Conservation (phyloP, 2,113 vertebrate genomes). For the Saccopteryx leptura region DNA sequence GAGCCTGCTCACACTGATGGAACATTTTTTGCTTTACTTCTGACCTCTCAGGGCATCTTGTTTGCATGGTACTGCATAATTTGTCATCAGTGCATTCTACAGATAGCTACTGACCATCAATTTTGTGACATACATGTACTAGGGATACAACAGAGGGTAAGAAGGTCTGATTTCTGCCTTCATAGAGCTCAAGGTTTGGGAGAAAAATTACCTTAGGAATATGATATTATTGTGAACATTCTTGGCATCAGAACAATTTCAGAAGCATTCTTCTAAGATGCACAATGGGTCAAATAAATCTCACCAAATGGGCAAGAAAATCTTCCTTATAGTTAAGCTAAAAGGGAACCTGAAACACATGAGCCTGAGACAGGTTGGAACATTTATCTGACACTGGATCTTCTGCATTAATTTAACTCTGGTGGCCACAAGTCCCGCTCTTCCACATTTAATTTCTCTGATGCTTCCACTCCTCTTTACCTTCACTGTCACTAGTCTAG, state of each 20-base stretch:
- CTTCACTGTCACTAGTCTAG: neutral
- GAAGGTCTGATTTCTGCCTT: neutral
- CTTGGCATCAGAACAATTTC: neutral
- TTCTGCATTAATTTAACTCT: neutral
- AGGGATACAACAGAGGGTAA: neutral
- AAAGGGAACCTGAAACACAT: neutral
- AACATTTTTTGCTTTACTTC: neutral
- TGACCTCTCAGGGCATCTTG: neutral
- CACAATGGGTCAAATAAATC: neutral
- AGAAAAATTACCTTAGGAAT: neutral
- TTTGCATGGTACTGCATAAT: neutral
- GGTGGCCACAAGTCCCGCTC: neutral
- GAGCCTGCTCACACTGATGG: neutral
- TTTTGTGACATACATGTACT: neutral
- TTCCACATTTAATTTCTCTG: neutral
- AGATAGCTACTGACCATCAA: neutral
- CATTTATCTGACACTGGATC: neutral
- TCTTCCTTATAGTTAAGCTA: neutral
- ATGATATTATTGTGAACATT: neutral
- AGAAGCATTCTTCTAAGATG: neutral
- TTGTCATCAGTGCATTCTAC: neutral
- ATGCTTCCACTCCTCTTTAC: neutral
- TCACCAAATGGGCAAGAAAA: neutral
- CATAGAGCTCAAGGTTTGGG: neutral
- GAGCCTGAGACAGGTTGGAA: neutral